Conservation (phyloP, 2,113 vertebrate genomes). For the Labeo catla region DNA sequence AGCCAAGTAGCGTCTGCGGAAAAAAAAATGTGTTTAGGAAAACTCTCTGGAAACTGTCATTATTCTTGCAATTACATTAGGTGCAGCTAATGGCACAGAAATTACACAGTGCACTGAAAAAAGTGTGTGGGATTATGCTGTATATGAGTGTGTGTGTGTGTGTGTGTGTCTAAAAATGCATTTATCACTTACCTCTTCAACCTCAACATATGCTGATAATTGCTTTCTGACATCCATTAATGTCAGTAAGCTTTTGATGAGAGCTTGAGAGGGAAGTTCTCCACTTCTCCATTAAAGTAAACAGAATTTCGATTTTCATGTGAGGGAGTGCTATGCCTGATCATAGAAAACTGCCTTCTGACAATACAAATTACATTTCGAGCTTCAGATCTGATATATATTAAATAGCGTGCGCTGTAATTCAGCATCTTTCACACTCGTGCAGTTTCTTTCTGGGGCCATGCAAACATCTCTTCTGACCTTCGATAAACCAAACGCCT, state of each 20-base stretch:
- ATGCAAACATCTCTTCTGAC: conserved; percentile 14
- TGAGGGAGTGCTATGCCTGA: not conserved
- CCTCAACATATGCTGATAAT: conserved; percentile 35
- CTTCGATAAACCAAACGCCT: not conserved
- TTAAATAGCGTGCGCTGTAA: not conserved
- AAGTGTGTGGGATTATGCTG: not conserved
- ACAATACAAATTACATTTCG: not conserved
- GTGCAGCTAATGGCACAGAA: conserved; percentile 21
- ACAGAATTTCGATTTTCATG: conserved; percentile 24
- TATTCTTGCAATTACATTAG: conserved; percentile 6
- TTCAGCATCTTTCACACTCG: not conserved
- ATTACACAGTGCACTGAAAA: conserved; percentile 17
- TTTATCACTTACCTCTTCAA: conserved; percentile 44
- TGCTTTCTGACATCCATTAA: conserved; percentile 49
- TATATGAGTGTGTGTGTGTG: not conserved
- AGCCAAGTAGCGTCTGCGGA: not conserved
- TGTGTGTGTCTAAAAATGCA: conserved; percentile 26
- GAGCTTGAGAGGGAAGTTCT: conserved; percentile 6
- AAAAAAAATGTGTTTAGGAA: not conserved
- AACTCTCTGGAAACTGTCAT: conserved; percentile 1
- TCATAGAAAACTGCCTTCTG: conserved; percentile 19
- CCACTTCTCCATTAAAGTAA: conserved; percentile 30
- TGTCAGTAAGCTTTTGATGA: conserved; percentile 38
- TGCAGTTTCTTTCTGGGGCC: not conserved
- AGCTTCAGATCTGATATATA: not conserved